phyloP scores from a whole-genome alignment of 2,888 invertebrate genomes.

The Aromia moschata region DNA sequence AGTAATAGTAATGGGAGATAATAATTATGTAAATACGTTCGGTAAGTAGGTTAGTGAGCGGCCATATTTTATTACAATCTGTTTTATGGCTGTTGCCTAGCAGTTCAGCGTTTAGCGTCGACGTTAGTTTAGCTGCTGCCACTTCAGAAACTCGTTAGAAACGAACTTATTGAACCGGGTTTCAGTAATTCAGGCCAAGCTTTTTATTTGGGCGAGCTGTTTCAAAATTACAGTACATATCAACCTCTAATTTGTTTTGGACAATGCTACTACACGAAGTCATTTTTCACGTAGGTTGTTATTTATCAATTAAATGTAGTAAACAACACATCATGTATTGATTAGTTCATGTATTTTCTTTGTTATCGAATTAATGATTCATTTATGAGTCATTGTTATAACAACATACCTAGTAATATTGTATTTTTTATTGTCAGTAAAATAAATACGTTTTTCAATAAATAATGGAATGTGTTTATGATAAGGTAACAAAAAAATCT shows the following conservation, averaged over 20 bases:
- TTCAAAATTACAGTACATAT: constrained; percentile 9
- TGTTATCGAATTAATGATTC: too few species aligned
- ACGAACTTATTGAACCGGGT: constrained; percentile 26
- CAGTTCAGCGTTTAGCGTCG: constrained; percentile 29
- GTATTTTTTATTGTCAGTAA: too few species aligned
- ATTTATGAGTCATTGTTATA: too few species aligned
- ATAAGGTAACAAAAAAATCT: too few species aligned
- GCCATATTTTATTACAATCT: constrained; percentile 44
- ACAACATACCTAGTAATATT: too few species aligned
- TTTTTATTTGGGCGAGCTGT: constrained; percentile 9
- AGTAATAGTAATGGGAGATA: constrained; percentile 23
- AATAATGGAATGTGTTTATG: too few species aligned
- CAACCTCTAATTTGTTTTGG: constrained; percentile 28
- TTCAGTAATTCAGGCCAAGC: constrained; percentile 23
- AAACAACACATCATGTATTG: too few species aligned
- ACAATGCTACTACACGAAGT: constrained; percentile 23
- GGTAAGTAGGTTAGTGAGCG: constrained; percentile 53
- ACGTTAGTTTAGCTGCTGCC: constrained; percentile 25
- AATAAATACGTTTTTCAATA: too few species aligned
- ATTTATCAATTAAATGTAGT: too few species aligned
- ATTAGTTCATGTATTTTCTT: too few species aligned
- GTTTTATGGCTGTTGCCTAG: constrained; percentile 29
- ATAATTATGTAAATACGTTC: constrained; percentile 24
- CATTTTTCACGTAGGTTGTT: too few species aligned
- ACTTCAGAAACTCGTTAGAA: constrained; percentile 41